phyloP scores from a whole-genome alignment of 2,888 invertebrate species.

The Phragmatobia fuliginosa region DNA sequence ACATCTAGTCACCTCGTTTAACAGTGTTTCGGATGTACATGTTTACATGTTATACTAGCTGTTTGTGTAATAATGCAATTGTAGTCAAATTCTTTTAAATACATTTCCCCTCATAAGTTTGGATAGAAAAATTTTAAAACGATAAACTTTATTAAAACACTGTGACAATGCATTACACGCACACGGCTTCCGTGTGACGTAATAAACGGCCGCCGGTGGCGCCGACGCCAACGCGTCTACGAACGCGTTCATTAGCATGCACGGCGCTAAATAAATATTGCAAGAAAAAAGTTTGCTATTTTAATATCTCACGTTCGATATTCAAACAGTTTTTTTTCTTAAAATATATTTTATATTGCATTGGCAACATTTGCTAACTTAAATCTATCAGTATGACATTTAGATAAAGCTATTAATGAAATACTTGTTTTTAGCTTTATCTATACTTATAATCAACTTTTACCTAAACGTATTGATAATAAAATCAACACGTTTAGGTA shows the following conservation, averaged over 20 bases:
- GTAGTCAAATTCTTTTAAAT: not conserved
- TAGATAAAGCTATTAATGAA: too few relatives aligned
- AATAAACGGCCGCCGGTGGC: slow-evolving; percentile 34
- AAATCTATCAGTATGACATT: not conserved
- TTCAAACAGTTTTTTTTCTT: slow-evolving; percentile 18
- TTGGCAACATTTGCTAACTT: slow-evolving; percentile 14
- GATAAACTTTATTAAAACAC: not conserved
- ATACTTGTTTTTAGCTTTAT: too few relatives aligned
- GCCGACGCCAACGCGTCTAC: slow-evolving; percentile 64
- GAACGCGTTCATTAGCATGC: slow-evolving; percentile 47
- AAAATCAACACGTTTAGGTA: not conserved
- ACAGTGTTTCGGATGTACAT: not conserved
- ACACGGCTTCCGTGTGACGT: slow-evolving; percentile 50
- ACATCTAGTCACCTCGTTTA: not conserved
- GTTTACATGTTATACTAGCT: not conserved
- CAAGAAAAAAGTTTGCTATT: not conserved
- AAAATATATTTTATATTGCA: slow-evolving; percentile 28
- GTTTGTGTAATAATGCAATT: not conserved
- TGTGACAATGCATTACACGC: slow-evolving; percentile 50
- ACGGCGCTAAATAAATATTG: slow-evolving; percentile 42
- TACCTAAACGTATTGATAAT: too few relatives aligned
- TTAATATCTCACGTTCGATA: slow-evolving; percentile 34
- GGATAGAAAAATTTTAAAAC: not conserved
- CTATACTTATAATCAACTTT: too few relatives aligned
- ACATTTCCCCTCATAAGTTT: too few relatives aligned